phyloP scores from a whole-genome alignment of 2,113 vertebrate species.

The Jacana jacana region DNA sequence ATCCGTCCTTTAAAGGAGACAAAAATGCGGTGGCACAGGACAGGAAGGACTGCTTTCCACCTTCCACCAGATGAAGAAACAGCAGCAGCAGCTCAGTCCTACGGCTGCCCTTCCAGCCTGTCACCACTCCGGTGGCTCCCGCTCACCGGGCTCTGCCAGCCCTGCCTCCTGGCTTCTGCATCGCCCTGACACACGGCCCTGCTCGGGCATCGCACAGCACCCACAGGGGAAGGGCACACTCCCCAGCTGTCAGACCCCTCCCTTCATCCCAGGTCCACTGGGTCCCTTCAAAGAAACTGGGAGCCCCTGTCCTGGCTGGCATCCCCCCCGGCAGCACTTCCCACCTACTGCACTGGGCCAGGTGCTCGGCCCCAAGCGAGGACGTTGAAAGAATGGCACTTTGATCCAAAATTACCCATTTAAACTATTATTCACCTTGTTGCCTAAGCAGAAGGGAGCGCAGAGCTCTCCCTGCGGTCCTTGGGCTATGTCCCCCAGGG shows the following conservation, averaged over 20 bases:
- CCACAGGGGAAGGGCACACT: background rate
- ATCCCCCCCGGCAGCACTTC: background rate
- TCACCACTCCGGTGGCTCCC: background rate
- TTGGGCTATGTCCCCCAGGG: background rate
- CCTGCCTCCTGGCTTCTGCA: background rate
- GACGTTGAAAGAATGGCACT: background rate
- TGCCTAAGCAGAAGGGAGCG: background rate
- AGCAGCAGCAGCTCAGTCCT: background rate
- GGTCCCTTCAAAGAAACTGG: background rate
- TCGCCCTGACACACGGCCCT: background rate
- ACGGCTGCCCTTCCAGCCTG: background rate
- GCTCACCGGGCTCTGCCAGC: background rate
- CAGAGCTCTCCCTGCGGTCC: background rate
- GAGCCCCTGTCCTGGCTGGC: rapidly evolving
- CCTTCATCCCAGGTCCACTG: background rate
- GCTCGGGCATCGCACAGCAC: background rate
- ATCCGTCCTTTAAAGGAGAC: constrained; percentile 31
- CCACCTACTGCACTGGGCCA: background rate
- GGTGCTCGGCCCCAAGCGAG: background rate
- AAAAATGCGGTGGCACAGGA: background rate
- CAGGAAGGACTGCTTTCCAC: background rate
- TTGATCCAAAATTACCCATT: background rate
- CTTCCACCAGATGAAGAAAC: background rate
- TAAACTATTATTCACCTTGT: background rate
- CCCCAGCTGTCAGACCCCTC: background rate